Percentiles rank a stretch among this genome's conserved stretches.
Evolutionary conservation across 2,113 vertebrate species (phyloP).

Genomic region (Thamnophis sirtalis): DNA sequence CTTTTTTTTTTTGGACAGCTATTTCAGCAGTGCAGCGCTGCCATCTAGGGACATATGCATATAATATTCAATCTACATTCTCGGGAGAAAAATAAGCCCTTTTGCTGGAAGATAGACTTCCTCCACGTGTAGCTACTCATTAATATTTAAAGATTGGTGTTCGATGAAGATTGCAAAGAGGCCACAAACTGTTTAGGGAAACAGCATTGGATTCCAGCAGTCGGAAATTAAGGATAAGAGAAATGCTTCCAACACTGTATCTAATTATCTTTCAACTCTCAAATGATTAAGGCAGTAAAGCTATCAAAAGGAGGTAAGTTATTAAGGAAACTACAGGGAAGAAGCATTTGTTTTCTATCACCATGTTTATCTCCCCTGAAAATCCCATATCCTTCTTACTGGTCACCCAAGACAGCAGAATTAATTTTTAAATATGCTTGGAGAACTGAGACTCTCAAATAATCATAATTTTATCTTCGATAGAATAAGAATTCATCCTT

Average conservation of each 20-base stretch:
- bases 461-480: conserved; percentile 44
- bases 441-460: conserved; percentile 55
- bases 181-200: neutral
- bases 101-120: neutral
- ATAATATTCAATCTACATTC: neutral
- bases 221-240: neutral
- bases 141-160: neutral
- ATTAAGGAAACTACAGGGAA: conserved; percentile 35
- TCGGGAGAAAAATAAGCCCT: neutral
- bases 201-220: neutral
- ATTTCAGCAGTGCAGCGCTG: conserved; percentile 18
- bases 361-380: conserved; percentile 48
- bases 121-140: neutral
- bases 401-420: conserved; percentile 36
- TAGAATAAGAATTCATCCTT: conserved; percentile 16
- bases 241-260: conserved; percentile 29
- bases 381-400: conserved; percentile 53
- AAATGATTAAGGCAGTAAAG: conserved; percentile 38
- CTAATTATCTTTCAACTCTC: conserved; percentile 1
- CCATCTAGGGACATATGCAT: conserved; percentile 46
- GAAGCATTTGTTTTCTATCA: conserved; percentile 48
- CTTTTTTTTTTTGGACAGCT: neutral
- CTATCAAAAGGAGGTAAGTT: conserved; percentile 4
- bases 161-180: conserved; percentile 21
- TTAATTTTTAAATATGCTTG: conserved; percentile 60